Evolutionary conservation across 2,888 invertebrate species (phyloP).

Genomic region (Schrankia costaestrigalis): DNA sequence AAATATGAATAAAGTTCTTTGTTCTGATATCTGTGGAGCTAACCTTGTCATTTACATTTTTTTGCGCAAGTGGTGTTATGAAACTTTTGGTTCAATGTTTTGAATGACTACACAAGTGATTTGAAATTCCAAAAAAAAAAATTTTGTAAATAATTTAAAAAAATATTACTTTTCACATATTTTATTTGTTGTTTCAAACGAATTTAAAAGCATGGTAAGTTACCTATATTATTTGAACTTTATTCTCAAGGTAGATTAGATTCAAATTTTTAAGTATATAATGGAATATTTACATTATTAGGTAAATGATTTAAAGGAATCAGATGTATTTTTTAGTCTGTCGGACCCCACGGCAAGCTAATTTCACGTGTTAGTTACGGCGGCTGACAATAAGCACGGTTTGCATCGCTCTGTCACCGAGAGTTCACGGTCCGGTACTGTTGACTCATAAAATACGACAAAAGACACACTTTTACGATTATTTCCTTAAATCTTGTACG

Average conservation of each 20-base stretch:
- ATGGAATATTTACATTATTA: neutral
- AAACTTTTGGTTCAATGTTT: conserved; percentile 1
- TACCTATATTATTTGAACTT: no score
- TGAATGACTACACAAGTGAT: no score
- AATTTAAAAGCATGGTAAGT: no score
- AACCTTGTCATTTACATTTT: no score
- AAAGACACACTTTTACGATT: conserved; percentile 33
- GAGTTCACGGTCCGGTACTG: conserved; percentile 58
- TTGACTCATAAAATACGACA: conserved; percentile 64
- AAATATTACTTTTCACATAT: neutral
- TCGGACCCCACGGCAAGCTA: conserved; percentile 61
- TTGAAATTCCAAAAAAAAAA: no score
- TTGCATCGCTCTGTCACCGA: conserved; percentile 61
- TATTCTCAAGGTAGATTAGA: no score
- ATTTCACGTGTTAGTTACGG: conserved; percentile 77
- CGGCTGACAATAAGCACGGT: conserved; percentile 72
- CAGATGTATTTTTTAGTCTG: conserved; percentile 31
- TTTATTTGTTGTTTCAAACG: no score
- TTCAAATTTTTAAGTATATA: neutral
- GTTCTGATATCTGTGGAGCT: no score
- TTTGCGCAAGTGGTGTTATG: conserved; percentile 8
- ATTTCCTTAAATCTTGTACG: conserved; percentile 24
- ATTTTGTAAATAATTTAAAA: neutral
- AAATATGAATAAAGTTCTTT: no score
- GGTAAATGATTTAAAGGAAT: conserved; percentile 12